Percentiles rank a stretch among this genome's conserved stretches.
phyloP scores from a whole-genome alignment of 35 echinoderm and acorn worm species.

The Eucidaris tribuloides region DNA sequence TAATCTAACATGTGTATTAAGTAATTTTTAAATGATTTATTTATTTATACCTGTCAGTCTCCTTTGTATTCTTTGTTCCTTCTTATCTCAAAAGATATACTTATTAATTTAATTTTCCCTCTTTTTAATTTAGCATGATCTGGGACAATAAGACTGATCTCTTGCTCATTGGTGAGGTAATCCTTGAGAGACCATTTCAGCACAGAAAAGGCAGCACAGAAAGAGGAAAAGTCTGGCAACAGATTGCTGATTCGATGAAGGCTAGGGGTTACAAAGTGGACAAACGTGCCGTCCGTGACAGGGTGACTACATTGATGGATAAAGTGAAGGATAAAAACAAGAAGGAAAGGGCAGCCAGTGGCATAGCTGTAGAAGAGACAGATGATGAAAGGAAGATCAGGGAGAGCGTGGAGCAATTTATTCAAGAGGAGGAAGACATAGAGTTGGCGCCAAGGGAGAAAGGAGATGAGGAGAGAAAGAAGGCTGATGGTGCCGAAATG shows the following conservation, averaged over 20 bases:
- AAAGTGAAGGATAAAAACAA: conserved; percentile 22
- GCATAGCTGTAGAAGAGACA: conserved; percentile 19
- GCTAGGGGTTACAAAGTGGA: conserved; percentile 20
- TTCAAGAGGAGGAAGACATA: background rate
- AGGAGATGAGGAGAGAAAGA: background rate
- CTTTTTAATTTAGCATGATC: background rate
- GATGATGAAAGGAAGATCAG: conserved; percentile 5
- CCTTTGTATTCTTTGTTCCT: too few relatives aligned
- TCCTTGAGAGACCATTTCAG: background rate
- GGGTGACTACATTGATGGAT: background rate
- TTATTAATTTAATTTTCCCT: background rate
- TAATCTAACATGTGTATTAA: too few relatives aligned
- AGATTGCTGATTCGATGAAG: background rate
- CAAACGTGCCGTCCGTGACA: background rate
- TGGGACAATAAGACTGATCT: conserved; percentile 18
- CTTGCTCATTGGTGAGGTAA: conserved; percentile 22
- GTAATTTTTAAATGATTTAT: too few relatives aligned
- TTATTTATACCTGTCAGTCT: too few relatives aligned
- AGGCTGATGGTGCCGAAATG: background rate
- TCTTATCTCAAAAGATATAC: too few relatives aligned
- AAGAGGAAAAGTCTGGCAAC: conserved; percentile 24
- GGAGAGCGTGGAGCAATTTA: background rate
- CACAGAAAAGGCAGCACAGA: background rate
- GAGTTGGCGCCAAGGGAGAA: background rate
- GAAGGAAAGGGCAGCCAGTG: conserved; percentile 22